phyloP scores from a whole-genome alignment of 2,797 vertebrate species.

The Dicrostonyx torquatus region DNA sequence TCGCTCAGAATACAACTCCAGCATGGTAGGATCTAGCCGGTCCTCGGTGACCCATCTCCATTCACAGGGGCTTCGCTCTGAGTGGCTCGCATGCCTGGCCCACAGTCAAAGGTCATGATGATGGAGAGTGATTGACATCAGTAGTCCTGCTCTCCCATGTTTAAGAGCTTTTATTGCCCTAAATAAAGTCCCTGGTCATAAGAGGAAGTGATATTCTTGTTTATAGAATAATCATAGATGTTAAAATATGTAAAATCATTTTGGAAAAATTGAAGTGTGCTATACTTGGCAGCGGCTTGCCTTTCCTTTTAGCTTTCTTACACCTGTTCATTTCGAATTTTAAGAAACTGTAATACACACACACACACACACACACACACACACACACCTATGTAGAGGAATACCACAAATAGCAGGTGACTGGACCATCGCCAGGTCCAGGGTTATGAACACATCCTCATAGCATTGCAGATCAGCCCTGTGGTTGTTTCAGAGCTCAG shows the following conservation, averaged over 20 bases:
- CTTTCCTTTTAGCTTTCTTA: neutral
- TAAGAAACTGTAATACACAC: neutral
- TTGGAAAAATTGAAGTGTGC: neutral
- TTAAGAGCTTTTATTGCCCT: neutral
- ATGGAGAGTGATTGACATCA: too few species aligned
- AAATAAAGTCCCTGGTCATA: neutral
- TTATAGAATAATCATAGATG: neutral
- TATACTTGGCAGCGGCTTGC: rapidly evolving
- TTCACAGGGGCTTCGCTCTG: too few species aligned
- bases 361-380: neutral
- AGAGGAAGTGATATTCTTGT: neutral
- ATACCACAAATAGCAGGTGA: rapidly evolving
- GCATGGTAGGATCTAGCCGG: too few species aligned
- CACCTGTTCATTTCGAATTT: neutral
- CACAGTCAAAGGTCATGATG: rapidly evolving
- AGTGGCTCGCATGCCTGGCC: too few species aligned
- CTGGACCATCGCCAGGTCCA: rapidly evolving
- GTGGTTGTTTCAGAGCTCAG: rapidly evolving
- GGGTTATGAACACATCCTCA: rapidly evolving
- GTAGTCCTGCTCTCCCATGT: neutral
- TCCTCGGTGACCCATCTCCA: rapidly evolving
- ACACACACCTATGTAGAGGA: neutral
- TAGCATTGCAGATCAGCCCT: rapidly evolving
- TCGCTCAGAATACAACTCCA: rapidly evolving
- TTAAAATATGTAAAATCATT: neutral